These are phyloP conservation scores for Neosalanx taihuensis DNA, from an alignment of 2,797 vertebrate genomes.

Conservation along the genomic window DNA sequence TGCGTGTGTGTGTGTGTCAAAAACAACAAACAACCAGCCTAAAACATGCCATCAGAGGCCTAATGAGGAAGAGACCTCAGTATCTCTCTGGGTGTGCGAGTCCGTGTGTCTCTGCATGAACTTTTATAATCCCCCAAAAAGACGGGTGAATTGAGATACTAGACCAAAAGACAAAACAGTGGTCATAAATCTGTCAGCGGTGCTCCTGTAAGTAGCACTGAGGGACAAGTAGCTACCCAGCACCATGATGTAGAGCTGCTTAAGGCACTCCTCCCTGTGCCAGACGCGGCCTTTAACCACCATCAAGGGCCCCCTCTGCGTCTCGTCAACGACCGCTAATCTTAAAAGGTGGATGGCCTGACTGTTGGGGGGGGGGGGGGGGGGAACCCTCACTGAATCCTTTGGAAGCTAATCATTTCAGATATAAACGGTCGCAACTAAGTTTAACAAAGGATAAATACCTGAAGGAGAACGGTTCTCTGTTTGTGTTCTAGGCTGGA, in stretches of 20 bases:
- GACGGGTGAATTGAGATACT: constrained; percentile 56
- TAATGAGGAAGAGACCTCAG: constrained; percentile 29
- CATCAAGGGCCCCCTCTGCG: no score
- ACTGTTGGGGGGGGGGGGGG: no score
- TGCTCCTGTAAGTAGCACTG: constrained; percentile 50
- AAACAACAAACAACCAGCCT: constrained; percentile 11
- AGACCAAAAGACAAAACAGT: constrained; percentile 38
- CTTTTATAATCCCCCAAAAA: constrained; percentile 57
- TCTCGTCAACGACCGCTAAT: no score
- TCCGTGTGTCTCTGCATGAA: constrained; percentile 7
- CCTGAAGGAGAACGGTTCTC: background rate
- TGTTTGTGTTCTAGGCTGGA: background rate
- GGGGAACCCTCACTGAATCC: no score
- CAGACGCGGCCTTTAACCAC: no score
- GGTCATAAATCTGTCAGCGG: constrained; percentile 49
- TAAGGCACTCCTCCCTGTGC: no score
- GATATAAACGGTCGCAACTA: no score
- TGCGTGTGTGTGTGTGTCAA: constrained; percentile 13
- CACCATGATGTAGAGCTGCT: constrained; percentile 22
- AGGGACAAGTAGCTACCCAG: constrained; percentile 39
- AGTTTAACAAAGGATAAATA: no score
- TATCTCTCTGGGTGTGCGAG: constrained; percentile 31
- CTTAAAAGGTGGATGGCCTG: no score
- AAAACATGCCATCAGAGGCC: background rate
- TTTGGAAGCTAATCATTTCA: no score